Evolutionary conservation across 2,113 vertebrate species (phyloP).

Genomic region (Probosciger aterrimus): DNA sequence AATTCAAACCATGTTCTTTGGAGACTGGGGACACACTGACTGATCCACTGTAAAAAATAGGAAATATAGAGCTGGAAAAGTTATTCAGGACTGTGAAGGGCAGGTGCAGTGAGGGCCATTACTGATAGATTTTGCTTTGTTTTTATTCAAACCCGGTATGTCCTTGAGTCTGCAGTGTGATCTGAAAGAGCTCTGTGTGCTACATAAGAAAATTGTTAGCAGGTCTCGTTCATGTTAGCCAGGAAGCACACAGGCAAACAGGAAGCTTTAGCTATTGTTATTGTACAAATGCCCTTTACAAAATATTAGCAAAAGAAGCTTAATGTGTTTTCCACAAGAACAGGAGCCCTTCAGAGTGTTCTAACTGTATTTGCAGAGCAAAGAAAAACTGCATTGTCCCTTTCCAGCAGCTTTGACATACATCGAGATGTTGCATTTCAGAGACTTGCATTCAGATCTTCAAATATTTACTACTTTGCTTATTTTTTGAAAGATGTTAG

Average conservation of each 20-base stretch:
- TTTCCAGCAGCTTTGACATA: not conserved
- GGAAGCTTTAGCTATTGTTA: slow-evolving; percentile 69
- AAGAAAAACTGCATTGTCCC: slow-evolving; percentile 26
- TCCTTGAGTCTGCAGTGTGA: not conserved
- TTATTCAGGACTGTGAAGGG: slow-evolving; percentile 6
- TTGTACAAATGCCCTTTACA: slow-evolving; percentile 66
- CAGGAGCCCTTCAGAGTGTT: slow-evolving; percentile 52
- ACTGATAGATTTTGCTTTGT: not conserved
- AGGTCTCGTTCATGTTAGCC: slow-evolving; percentile 57
- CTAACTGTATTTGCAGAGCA: slow-evolving; percentile 8
- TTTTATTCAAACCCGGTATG: not conserved
- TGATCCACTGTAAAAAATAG: slow-evolving; percentile 3
- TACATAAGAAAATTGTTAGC: slow-evolving; percentile 62
- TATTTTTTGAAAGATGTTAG: slow-evolving; percentile 50
- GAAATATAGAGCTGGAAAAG: not conserved
- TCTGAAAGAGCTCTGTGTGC: slow-evolving; percentile 65
- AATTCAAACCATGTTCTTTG: slow-evolving; percentile 46
- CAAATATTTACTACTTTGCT: slow-evolving; percentile 61
- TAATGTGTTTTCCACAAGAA: slow-evolving; percentile 65
- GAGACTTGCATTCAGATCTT: slow-evolving; percentile 19
- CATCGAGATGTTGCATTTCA: not conserved
- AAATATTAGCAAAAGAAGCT: slow-evolving; percentile 58
- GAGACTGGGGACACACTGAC: slow-evolving; percentile 20
- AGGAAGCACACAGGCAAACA: slow-evolving; percentile 68
- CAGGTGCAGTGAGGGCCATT: slow-evolving; percentile 14